phyloP scores from a whole-genome alignment of 2,888 invertebrate genomes.

The Physocephala rufipes region DNA sequence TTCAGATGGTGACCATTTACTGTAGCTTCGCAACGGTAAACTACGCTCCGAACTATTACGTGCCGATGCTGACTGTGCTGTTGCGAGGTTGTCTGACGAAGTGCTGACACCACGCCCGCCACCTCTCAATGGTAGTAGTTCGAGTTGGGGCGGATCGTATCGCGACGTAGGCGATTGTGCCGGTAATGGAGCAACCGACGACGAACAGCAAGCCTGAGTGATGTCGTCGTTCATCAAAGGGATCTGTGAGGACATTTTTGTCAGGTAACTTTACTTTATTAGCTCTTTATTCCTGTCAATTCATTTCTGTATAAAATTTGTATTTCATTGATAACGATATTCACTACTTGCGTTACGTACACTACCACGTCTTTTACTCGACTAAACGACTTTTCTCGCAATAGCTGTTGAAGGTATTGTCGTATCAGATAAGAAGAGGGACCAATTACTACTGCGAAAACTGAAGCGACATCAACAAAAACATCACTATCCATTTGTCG shows the following conservation, averaged over 20 bases:
- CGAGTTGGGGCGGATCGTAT: conserved; percentile 23
- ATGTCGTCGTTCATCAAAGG: conserved; percentile 34
- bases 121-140: conserved; percentile 24
- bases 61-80: conserved; percentile 46
- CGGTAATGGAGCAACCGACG: conserved; percentile 39
- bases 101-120: not conserved
- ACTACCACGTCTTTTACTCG: conserved; percentile 30
- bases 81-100: not conserved
- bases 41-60: conserved; percentile 62
- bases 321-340: no score
- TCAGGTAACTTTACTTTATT: not conserved
- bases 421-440: conserved; percentile 28
- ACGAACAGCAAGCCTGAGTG: conserved; percentile 35
- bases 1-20: conserved; percentile 69
- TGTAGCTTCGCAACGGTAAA: conserved; percentile 66
- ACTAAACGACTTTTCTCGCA: conserved; percentile 35
- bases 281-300: not conserved
- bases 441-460: conserved; percentile 30
- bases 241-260: conserved; percentile 40
- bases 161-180: conserved; percentile 5
- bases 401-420: not conserved
- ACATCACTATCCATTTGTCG: no score
- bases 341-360: no score
- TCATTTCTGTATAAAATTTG: not conserved
- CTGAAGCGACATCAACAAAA: conserved; percentile 25